Percentiles rank a stretch among this genome's conserved stretches.
Conservation (phyloP, 2,888 invertebrate species). For the Tachina fera region DNA sequence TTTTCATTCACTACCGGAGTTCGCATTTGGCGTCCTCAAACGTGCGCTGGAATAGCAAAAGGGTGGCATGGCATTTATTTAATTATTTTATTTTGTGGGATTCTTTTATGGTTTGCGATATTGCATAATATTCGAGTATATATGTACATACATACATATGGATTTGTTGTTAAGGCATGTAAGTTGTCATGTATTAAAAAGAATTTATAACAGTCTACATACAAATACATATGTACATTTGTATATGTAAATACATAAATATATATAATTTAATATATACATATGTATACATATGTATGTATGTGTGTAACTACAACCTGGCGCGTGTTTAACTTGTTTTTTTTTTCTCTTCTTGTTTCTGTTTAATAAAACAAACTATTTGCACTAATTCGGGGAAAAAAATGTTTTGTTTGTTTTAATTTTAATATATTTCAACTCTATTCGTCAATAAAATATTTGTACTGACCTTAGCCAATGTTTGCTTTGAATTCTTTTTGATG, state of each 20-base stretch:
- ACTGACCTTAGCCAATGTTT: slow-evolving; percentile 43
- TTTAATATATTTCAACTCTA: slow-evolving; percentile 1
- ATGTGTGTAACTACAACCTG: background rate
- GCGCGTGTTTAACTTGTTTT: slow-evolving; percentile 38
- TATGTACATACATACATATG: too few species aligned
- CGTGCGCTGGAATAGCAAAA: background rate
- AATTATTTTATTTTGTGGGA: too few species aligned
- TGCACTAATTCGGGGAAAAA: background rate
- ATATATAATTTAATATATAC: background rate
- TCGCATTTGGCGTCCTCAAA: background rate
- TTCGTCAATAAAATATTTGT: background rate
- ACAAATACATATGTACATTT: background rate
- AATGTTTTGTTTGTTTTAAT: slow-evolving; percentile 50
- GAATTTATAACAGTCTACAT: too few species aligned
- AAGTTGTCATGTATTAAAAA: too few species aligned
- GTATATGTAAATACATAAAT: background rate
- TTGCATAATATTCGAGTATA: too few species aligned
- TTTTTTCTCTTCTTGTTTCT: background rate
- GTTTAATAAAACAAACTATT: background rate
- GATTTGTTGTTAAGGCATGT: too few species aligned
- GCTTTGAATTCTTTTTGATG: background rate
- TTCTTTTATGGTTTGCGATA: too few species aligned
- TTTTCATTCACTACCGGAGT: too few species aligned
- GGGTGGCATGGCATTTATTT: background rate
- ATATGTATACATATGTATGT: background rate